A percentile compares a stretch with the other conserved stretches of the same genome.
phyloP scores from a whole-genome alignment of 1,140 invertebrate genomes.

The Helicoverpa zea region DNA sequence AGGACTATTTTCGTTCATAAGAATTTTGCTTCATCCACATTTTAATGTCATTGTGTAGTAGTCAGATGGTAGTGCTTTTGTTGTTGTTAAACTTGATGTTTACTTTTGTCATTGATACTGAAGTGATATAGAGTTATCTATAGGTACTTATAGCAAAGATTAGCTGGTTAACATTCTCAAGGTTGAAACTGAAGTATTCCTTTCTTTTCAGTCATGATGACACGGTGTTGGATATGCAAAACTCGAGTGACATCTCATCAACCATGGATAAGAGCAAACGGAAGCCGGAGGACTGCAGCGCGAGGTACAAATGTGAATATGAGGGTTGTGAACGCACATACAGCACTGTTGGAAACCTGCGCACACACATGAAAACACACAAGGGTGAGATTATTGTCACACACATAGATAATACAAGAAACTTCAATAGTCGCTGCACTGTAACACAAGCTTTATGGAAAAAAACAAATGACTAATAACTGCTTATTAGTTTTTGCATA shows the following conservation, averaged over 20 bases:
- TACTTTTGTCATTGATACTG: slow-evolving; percentile 2
- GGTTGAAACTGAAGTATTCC: not conserved
- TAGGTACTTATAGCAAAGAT: too few relatives aligned
- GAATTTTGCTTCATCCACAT: not conserved
- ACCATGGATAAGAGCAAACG: slow-evolving; percentile 71
- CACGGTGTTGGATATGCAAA: slow-evolving; percentile 60
- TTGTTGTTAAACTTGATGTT: not conserved
- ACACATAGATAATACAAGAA: not conserved
- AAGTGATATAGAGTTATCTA: not conserved
- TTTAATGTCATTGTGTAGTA: not conserved
- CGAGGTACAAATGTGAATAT: slow-evolving; percentile 94
- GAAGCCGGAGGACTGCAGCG: slow-evolving; percentile 70
- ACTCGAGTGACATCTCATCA: slow-evolving; percentile 57
- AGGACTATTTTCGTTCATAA: slow-evolving; percentile 18
- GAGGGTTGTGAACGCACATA: slow-evolving; percentile 96
- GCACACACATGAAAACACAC: slow-evolving; percentile 98
- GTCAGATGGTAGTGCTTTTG: not conserved
- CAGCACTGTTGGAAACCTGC: slow-evolving; percentile 97
- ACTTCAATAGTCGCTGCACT: not conserved
- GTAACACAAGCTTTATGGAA: not conserved
- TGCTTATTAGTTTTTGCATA: too few relatives aligned
- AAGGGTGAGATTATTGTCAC: slow-evolving; percentile 90
- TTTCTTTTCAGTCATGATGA: slow-evolving; percentile 68
- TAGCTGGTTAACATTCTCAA: too few relatives aligned
- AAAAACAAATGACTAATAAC: too few relatives aligned